phyloP scores from a whole-genome alignment of 2,888 invertebrate genomes.

The Ochropleura plecta region DNA sequence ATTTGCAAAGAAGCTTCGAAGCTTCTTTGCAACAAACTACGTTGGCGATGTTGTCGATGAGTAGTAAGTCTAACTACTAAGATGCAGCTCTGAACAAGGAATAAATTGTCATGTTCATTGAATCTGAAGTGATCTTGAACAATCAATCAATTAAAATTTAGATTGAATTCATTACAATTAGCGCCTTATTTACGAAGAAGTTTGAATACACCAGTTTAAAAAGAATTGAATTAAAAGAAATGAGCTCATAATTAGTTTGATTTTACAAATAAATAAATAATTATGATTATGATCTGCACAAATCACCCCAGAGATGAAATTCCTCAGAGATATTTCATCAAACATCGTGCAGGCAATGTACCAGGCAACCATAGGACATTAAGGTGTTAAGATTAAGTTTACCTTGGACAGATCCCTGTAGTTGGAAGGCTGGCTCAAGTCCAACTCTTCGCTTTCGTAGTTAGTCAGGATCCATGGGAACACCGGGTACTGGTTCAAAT shows the following conservation, averaged over 20 bases:
- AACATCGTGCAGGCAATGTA: constrained; percentile 24
- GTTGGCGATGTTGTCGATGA: neutral
- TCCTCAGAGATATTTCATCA: constrained; percentile 17
- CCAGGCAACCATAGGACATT: constrained; percentile 20
- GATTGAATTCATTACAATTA: constrained; percentile 21
- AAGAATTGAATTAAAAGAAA: too few species aligned
- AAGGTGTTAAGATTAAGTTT: constrained; percentile 51
- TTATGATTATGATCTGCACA: neutral
- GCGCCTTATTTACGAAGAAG: neutral
- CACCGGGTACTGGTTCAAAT: constrained; percentile 99
- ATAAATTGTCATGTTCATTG: neutral
- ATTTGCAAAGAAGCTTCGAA: too few species aligned
- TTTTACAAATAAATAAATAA: too few species aligned
- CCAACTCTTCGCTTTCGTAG: constrained; percentile 98
- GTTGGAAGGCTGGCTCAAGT: constrained; percentile 98
- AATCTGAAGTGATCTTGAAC: neutral
- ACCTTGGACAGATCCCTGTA: constrained; percentile 99
- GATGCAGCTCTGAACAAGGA: neutral
- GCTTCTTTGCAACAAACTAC: neutral
- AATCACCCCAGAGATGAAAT: constrained; percentile 2
- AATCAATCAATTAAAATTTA: neutral
- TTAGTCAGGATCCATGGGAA: constrained; percentile 99
- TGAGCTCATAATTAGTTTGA: too few species aligned
- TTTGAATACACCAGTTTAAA: too few species aligned
- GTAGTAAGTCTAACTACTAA: neutral